Conservation (phyloP, 92 coral and sea anemone genomes). For the Epizoanthus stellaris region DNA sequence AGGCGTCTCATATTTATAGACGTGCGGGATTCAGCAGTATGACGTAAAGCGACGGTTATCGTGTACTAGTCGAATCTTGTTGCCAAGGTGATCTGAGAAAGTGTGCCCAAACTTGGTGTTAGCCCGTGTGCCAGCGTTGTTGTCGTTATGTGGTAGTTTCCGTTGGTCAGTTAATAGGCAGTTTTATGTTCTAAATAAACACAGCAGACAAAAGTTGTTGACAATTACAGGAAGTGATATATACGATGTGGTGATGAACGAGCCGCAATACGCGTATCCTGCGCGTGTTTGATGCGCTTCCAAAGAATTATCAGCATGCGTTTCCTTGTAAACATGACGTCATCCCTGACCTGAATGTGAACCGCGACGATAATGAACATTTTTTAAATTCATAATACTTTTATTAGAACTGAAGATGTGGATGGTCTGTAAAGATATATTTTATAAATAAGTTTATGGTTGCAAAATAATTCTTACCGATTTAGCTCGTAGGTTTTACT, state of each 20-base stretch:
- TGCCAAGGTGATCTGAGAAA: neutral
- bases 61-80: neutral
- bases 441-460: too few relatives aligned
- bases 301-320: too few relatives aligned
- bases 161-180: neutral
- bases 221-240: neutral
- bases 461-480: too few relatives aligned
- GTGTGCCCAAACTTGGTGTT: neutral
- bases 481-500: too few relatives aligned
- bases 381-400: too few relatives aligned
- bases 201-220: too few relatives aligned
- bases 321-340: neutral
- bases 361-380: neutral
- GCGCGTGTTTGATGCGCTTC: too few relatives aligned
- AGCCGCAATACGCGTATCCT: neutral
- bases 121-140: constrained; percentile 8
- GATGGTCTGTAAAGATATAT: too few relatives aligned
- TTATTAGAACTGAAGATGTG: too few relatives aligned
- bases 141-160: neutral
- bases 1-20: constrained; percentile 14
- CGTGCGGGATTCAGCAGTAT: neutral
- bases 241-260: neutral
- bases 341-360: neutral
- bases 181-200: constrained; percentile 19
- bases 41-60: neutral